phyloP scores from a whole-genome alignment of 2,113 vertebrate species.

The Lathamus discolor region DNA sequence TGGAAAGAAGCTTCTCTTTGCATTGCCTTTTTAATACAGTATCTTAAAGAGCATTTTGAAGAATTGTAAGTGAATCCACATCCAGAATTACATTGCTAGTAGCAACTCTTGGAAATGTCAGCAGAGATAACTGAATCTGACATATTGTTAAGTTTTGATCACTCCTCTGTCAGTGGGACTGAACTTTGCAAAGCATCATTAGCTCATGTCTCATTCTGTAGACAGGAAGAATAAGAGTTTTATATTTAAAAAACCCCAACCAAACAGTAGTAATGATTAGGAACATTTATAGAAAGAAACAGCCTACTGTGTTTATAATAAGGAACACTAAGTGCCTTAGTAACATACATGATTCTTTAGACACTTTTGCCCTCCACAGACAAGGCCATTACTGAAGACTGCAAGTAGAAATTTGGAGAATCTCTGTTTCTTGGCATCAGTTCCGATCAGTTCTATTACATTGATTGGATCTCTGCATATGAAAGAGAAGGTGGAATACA shows the following conservation, averaged over 20 bases:
- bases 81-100: slow-evolving; percentile 9
- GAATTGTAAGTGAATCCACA: neutral
- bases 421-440: neutral
- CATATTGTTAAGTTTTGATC: slow-evolving; percentile 28
- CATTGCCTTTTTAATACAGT: neutral
- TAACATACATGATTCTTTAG: neutral
- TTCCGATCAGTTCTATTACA: neutral
- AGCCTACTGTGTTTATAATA: neutral
- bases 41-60: slow-evolving; percentile 10
- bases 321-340: neutral
- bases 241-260: neutral
- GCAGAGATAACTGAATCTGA: slow-evolving; percentile 33
- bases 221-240: neutral
- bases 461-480: neutral
- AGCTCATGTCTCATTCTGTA: neutral
- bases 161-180: neutral
- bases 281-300: neutral
- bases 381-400: neutral
- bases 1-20: neutral
- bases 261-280: neutral
- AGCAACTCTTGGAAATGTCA: slow-evolving; percentile 3
- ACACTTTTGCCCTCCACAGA: neutral
- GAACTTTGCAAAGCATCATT: slow-evolving; percentile 38
- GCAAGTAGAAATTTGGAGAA: neutral
- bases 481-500: neutral